Conservation (phyloP, 53 echinoderm and acorn worm species). For the Arbacia lixula region DNA sequence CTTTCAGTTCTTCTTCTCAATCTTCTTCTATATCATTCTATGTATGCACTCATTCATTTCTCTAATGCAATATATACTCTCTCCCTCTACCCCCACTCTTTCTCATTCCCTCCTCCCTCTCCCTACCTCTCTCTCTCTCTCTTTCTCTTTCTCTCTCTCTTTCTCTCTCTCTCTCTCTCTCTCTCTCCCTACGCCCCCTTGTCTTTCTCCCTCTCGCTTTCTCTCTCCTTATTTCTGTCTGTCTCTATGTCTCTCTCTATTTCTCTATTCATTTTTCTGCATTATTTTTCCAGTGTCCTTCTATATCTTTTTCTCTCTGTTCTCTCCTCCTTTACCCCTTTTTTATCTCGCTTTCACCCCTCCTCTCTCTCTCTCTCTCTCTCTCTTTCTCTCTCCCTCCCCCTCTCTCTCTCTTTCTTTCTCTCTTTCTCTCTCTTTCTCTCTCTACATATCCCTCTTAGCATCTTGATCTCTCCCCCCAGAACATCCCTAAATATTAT, state of each 20-base stretch:
- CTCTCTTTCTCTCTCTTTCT: neutral
- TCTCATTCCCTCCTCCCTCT: neutral
- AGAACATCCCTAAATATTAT: too few relatives aligned
- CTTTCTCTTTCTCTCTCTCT: neutral
- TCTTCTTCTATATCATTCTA: neutral
- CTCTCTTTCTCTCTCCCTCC: neutral
- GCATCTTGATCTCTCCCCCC: too few relatives aligned
- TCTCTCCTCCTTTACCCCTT: neutral
- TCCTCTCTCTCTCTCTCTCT: neutral
- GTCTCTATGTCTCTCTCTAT: neutral
- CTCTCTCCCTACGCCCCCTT: neutral
- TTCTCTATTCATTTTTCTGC: neutral
- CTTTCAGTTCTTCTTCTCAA: neutral
- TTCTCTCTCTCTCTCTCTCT: neutral
- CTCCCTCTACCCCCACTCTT: neutral
- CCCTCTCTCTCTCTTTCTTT: neutral
- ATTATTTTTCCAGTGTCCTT: neutral
- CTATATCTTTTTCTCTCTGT: neutral
- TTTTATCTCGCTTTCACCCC: neutral
- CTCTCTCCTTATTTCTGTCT: neutral
- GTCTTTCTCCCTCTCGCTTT: neutral
- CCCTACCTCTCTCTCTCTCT: neutral
- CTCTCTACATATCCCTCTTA: neutral
- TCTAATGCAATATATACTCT: too few relatives aligned
- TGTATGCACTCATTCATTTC: neutral